These are phyloP conservation scores for Loris lydekkerianus DNA, from an alignment of 2,797 vertebrate species.

Conservation along the genomic window DNA sequence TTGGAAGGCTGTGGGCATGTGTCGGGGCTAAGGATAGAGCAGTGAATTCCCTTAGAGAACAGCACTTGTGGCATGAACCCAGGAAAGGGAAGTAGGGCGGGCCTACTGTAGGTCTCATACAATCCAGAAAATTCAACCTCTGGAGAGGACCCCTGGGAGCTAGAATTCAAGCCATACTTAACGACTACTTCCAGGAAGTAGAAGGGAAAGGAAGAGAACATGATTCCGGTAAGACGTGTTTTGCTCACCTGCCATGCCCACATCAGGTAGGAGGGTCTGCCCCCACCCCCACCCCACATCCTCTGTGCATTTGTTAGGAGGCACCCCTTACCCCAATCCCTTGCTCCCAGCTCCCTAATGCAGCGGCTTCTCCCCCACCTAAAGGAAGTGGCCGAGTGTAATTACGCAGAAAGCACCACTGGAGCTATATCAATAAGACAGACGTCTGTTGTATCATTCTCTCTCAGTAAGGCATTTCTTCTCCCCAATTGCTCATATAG, in stretches of 20 bases:
- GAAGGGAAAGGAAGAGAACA: background rate
- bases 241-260: constrained; percentile 14
- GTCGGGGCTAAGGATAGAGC: background rate
- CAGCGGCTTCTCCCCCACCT: constrained; percentile 80
- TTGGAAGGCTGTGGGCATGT: background rate
- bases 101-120: background rate
- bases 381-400: constrained; percentile 89
- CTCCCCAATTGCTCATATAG: constrained; percentile 98
- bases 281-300: accelerated
- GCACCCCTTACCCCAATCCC: background rate
- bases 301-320: background rate
- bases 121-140: background rate
- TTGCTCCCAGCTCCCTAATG: constrained; percentile 9
- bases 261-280: background rate
- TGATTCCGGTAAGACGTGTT: background rate
- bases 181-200: background rate
- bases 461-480: constrained; percentile 95
- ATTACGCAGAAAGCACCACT: constrained; percentile 96
- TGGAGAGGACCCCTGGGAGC: background rate
- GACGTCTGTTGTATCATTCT: constrained; percentile 95
- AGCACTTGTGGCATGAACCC: background rate
- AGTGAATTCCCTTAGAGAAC: background rate
- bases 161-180: background rate
- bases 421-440: constrained; percentile 95
- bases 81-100: background rate